phyloP scores from a whole-genome alignment of 2,888 invertebrate genomes.

The Tetragnatha montana region DNA sequence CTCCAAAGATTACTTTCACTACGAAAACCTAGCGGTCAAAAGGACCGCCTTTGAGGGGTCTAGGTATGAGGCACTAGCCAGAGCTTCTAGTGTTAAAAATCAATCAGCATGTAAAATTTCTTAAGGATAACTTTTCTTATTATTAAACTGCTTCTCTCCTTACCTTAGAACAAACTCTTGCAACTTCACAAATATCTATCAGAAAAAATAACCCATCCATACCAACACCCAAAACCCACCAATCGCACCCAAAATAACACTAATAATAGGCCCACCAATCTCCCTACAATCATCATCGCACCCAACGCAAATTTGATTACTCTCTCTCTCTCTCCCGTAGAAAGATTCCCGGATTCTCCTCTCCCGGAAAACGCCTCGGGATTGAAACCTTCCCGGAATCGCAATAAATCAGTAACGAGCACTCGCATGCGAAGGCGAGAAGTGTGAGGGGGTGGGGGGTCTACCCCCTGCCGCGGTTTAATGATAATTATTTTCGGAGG shows the following conservation, averaged over 20 bases:
- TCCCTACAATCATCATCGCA: neutral
- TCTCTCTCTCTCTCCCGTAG: constrained; percentile 20
- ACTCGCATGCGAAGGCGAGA: neutral
- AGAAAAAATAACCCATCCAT: neutral
- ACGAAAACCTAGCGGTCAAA: no score
- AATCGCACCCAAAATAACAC: constrained; percentile 7
- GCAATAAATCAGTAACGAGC: constrained; percentile 41
- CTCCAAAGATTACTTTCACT: no score
- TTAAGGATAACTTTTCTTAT: no score
- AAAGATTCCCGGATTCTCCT: neutral
- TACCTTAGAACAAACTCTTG: no score
- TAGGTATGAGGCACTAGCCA: no score
- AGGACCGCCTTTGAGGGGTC: no score
- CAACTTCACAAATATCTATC: no score
- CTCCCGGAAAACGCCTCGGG: neutral
- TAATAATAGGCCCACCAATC: neutral
- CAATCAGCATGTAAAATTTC: no score
- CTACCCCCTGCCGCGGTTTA: constrained; percentile 17
- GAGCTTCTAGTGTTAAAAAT: no score
- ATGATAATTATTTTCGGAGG: constrained; percentile 49
- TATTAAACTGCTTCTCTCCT: no score
- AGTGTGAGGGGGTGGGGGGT: neutral
- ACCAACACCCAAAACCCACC: neutral
- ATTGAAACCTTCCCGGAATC: constrained; percentile 18
- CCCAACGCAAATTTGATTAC: constrained; percentile 47